Evolutionary conservation across 2,113 vertebrate species (phyloP), one percentile per base, ranked within the genome.

Genomic region (Nesoenas mayeri): DNA sequence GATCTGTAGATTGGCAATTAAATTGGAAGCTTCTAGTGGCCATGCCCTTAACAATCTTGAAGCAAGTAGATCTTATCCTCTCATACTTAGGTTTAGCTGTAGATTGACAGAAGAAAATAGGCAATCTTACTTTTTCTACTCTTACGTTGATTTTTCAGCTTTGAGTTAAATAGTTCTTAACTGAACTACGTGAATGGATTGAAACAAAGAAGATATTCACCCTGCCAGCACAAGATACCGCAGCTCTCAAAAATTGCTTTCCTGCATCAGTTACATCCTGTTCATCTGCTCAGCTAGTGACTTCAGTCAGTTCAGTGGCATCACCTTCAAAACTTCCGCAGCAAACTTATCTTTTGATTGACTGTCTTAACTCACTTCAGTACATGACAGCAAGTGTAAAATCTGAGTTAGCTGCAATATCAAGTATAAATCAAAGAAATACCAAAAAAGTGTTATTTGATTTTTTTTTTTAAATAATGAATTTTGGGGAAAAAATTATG

Each of bases 121-220:
- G 38, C 60, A 60, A 19, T 88, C 64, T 50, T 84, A 44, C 67
- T 85, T 88, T 82, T 89, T 78, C 72, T 77, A 28, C 64, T 86
- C 28, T 44, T 26, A 54, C 0, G 25, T 26, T 91, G 77, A 67
- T 92, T 93, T 94, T 94, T 92, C 86, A 92, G 80, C 73, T 87
- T 84, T 81, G n/a, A 65, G 56, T 74, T 83, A 74, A 88, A 66
- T 84, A 91, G 65, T 71, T 80, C 72, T 71, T 80, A 91, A 79
- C 71, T 77, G 82, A 94, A 48, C 86, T 79, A 42, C 64, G 54
- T 50, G 40, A 78, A 56, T 75, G 48, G 73, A 38, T 71, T 87
- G 89, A 95, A 95, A 96, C 89, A 92, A 93, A 94, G 83, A 79
- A 72, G n/a, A 79, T 75, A 44, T 5, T 92, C 72, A 44, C 50